Conservation (phyloP, 2,113 vertebrate genomes). For the Myotis davidii region DNA sequence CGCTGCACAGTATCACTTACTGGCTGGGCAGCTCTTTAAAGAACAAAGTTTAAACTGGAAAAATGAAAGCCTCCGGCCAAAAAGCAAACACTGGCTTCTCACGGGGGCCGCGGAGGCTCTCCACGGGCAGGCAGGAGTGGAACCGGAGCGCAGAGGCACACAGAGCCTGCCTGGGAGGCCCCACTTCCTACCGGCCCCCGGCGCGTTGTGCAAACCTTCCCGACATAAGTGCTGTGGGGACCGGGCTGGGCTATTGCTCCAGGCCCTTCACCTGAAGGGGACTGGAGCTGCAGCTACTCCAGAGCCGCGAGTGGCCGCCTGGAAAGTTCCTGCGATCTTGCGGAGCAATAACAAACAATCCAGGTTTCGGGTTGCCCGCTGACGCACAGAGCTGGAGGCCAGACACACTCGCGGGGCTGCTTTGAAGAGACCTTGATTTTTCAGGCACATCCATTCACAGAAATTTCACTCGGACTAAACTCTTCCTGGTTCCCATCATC, state of each 20-base stretch:
- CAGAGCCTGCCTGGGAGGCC: not conserved
- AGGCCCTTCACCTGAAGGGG: conserved; percentile 21
- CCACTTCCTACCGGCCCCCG: conserved; percentile 54
- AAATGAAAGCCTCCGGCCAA: conserved; percentile 36
- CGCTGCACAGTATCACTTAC: not conserved
- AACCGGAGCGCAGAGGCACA: not conserved
- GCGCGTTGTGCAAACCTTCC: conserved; percentile 55
- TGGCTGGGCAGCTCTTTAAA: not conserved
- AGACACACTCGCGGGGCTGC: conserved; percentile 54
- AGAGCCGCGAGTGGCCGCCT: not conserved
- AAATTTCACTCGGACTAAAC: not conserved
- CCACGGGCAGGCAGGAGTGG: not conserved
- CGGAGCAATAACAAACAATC: conserved; percentile 64
- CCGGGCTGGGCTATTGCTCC: conserved; percentile 62
- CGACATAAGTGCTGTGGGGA: conserved; percentile 58
- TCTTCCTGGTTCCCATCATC: not conserved
- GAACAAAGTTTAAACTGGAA: conserved; percentile 46
- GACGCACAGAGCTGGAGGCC: conserved; percentile 49
- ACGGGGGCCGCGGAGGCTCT: not conserved
- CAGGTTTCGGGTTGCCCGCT: conserved; percentile 64
- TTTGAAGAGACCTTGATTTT: conserved; percentile 9
- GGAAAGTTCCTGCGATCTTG: conserved; percentile 71
- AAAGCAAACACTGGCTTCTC: conserved; percentile 32
- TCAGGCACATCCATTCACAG: not conserved
- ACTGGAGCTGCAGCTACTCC: conserved; percentile 51